Base-by-base conservation (phyloP, 2,888 invertebrate genomes). In the Drosophila trichaetosa region DNA sequence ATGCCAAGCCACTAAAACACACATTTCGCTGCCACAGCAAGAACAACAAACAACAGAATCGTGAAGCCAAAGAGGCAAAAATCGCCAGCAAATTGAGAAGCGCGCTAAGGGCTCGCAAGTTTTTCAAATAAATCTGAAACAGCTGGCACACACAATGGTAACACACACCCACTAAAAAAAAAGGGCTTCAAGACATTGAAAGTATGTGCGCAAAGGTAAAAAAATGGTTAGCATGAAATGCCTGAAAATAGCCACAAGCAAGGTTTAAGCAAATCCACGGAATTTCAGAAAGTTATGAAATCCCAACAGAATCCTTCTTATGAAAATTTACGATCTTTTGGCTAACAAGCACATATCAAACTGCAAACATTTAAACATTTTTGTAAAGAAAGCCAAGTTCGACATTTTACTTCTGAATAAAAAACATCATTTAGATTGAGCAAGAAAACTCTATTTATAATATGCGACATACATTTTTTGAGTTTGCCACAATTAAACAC, bases 1-100 rank as follows among this genome's bases (percentile, higher is more conserved):
- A 85, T 85, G 79, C 87, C 82, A 81, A 84, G 79, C 85, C 87
- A 86, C 85, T 86, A 86, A 85, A 85, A 85, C 87, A 86, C 85
- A 85, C 85, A 84, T 85, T 85, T 85, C 61, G 76, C 70, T 58
- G 49, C 68, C 33, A 18, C 62, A 38, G 34, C 65, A 62, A 40
- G 42, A 52, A 64, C 27, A 68, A 69, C 33, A 63, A 46, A 63
- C 48, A 73, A 61, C 53, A 67, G 52, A 49, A 61, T 49, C 49
- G 56, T n/a, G 31, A 59, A 63, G 38, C 65, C 63, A 65, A 67
- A 66, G 42, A 57, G 61, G 65, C 76, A 83, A 83, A 76, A 84
- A 85, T 83, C 63, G 82, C 69, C 77, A 58, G 82, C 66, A 85
- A 84, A 85, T 83, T 82, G 87, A 79, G 87, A 83, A 83, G 76